A percentile compares a stretch with the other conserved stretches of the same genome.
Evolutionary conservation across 2,113 vertebrate species (phyloP).

Genomic region (Guaruba guarouba): DNA sequence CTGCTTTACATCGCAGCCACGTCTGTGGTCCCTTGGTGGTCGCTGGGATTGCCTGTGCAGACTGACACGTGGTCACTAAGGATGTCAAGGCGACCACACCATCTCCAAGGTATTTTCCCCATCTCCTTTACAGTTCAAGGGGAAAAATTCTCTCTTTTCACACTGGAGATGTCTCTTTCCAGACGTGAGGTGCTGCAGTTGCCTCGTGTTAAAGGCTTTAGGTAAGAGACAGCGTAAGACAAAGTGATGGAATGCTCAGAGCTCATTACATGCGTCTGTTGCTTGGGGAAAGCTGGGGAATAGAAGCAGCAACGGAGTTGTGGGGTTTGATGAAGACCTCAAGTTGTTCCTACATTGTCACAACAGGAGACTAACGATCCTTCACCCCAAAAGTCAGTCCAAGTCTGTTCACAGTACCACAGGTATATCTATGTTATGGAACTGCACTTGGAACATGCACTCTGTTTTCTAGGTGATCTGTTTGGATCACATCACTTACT

Average conservation of each 20-base stretch:
- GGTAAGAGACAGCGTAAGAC: neutral
- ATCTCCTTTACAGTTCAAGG: neutral
- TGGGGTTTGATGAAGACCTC: neutral
- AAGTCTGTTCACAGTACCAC: neutral
- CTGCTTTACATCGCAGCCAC: neutral
- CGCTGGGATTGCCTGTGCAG: neutral
- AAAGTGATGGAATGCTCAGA: neutral
- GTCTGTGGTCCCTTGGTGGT: neutral
- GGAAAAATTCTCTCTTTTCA: neutral
- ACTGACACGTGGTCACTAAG: neutral
- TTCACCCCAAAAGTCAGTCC: neutral
- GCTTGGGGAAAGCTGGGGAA: neutral
- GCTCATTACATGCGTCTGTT: neutral
- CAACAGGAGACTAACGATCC: neutral
- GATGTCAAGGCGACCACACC: neutral
- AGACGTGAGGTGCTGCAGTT: neutral
- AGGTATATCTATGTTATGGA: neutral
- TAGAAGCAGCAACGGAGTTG: neutral
- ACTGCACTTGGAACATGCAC: neutral
- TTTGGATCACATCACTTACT: neutral
- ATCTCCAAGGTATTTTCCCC: neutral
- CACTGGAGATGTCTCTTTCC: neutral
- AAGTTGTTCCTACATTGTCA: neutral
- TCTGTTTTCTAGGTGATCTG: neutral
- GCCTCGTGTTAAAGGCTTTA: neutral